phyloP scores from a whole-genome alignment of 2,888 invertebrate species.

The Apotomis betuletana region DNA sequence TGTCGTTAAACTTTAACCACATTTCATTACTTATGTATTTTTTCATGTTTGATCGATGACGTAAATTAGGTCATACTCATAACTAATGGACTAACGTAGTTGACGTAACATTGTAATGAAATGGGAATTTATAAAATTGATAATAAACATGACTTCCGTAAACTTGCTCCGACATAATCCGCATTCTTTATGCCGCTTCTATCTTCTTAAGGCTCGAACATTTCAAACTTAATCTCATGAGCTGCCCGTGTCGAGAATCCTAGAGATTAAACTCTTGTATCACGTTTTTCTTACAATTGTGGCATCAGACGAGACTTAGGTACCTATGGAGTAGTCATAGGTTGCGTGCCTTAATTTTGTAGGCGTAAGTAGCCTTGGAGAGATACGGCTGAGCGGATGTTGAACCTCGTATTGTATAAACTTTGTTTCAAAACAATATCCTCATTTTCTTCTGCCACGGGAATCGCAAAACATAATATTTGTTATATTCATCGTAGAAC shows the following conservation, averaged over 20 bases:
- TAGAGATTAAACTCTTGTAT: slow-evolving; percentile 34
- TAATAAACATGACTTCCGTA: slow-evolving; percentile 13
- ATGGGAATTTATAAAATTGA: not conserved
- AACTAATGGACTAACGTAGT: not conserved
- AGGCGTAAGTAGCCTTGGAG: slow-evolving; percentile 38
- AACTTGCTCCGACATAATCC: slow-evolving; percentile 22
- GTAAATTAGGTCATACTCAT: not conserved
- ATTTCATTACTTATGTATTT: slow-evolving; percentile 5
- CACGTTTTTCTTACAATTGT: slow-evolving; percentile 38
- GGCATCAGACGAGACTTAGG: slow-evolving; percentile 11
- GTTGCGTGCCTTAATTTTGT: slow-evolving; percentile 15
- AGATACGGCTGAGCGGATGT: slow-evolving; percentile 13
- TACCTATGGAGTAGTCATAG: slow-evolving; percentile 22
- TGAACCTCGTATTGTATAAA: slow-evolving; percentile 10
- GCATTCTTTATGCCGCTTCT: slow-evolving; percentile 27
- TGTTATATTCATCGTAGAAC: not conserved
- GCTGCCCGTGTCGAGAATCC: slow-evolving; percentile 29
- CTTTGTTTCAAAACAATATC: slow-evolving; percentile 3
- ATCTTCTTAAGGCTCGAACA: slow-evolving; percentile 31
- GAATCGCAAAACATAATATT: not conserved
- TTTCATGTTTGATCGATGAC: slow-evolving; percentile 10
- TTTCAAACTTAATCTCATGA: slow-evolving; percentile 33
- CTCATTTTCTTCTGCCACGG: not conserved
- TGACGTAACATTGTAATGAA: not conserved
- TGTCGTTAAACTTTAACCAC: slow-evolving; percentile 3